These are phyloP conservation scores for Sipha maydis DNA, from an alignment of 2,888 invertebrate genomes.

Conservation along the genomic window DNA sequence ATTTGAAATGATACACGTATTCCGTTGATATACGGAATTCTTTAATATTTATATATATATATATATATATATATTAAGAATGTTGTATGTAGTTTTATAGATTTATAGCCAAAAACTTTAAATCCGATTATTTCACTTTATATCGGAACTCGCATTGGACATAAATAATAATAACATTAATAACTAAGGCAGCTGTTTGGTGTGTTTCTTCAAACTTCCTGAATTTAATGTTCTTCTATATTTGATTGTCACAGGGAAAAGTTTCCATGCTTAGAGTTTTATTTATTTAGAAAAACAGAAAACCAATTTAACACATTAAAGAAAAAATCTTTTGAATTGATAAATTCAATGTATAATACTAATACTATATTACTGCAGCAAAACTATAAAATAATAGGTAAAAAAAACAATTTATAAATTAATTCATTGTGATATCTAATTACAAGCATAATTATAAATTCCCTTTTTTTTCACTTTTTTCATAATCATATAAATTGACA, in stretches of 20 bases:
- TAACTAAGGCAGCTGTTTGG: slow-evolving; percentile 2
- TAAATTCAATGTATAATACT: background rate
- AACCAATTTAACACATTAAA: background rate
- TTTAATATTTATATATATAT: too few species aligned
- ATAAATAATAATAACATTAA: background rate
- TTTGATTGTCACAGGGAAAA: background rate
- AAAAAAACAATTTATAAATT: too few species aligned
- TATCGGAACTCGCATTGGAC: background rate
- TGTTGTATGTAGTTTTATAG: background rate
- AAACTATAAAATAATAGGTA: background rate
- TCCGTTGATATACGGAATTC: background rate
- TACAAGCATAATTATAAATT: too few species aligned
- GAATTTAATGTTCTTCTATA: background rate
- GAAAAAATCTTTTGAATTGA: background rate
- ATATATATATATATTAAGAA: background rate
- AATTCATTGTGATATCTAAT: too few species aligned
- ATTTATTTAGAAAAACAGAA: background rate
- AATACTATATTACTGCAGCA: background rate
- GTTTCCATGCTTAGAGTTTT: background rate
- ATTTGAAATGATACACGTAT: too few species aligned
- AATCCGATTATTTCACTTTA: background rate
- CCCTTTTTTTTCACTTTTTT: too few species aligned
- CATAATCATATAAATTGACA: too few species aligned
- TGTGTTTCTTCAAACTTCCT: background rate
- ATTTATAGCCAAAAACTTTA: background rate